Evolutionary conservation across 2,113 vertebrate species (phyloP), one percentile per base, ranked within the genome.

Genomic region (Dendrocopos noguchii): DNA sequence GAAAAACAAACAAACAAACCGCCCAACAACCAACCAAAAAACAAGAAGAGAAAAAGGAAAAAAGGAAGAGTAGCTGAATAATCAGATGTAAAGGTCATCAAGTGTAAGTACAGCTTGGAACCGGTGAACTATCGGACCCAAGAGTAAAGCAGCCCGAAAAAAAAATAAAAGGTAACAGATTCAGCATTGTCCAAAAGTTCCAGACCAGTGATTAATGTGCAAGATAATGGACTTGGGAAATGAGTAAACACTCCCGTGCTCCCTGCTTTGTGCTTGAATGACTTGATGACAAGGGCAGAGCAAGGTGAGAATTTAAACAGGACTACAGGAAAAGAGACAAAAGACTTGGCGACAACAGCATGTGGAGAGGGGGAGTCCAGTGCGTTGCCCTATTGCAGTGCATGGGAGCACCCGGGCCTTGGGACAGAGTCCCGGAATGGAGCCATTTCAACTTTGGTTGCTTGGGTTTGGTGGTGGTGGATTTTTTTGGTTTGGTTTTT

Each of bases 161-260:
- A 65, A 80, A 89, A 92, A 89, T 9, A 83, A 72, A 98, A 97
- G 96, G 98, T 97, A 98, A 98, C 98, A 99, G 98, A 99, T 98
- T 98, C 99, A 98, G 98, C 98, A 98, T 98, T 99, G 98, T 99
- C 99, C 98, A 98, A 98, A 99, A 99, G 98, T 99, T 99, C 98
- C 98, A 98, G 98, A 98, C 98, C 98, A 98, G 98, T 99, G 99
- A 99, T 99, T 99, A 99, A 99, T 99, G 99, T 98, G 98, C 98
- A 98, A 99, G 99, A 99, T 99, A 99, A 99, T 99, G 99, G 99
- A 99, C 99, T 99, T 99, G 99, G 99, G 99, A 99, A 99, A 99
- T 99, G 99, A 99, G 98, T 99, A 99, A 99, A 99, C 99, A 99
- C 99, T 99, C 99, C 98, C 98, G 97, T 98, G 98, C 98, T 99